phyloP scores from a whole-genome alignment of 2,797 vertebrate genomes.

The Anomalospiza imberbis region DNA sequence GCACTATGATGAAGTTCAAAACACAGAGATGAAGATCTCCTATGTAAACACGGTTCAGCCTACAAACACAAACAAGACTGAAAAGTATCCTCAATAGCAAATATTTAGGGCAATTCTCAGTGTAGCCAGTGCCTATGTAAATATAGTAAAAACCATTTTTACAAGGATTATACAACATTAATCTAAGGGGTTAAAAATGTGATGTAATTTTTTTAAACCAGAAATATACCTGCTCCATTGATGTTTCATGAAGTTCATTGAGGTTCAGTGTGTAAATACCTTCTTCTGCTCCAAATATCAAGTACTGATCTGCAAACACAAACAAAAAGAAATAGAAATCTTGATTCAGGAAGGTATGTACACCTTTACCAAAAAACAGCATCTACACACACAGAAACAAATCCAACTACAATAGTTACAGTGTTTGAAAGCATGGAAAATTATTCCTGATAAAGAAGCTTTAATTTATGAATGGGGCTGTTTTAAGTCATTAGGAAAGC shows the following conservation, averaged over 20 bases:
- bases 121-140: neutral
- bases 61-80: neutral
- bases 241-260: conserved; percentile 97
- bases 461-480: neutral
- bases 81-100: neutral
- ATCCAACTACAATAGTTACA: accelerated
- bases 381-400: neutral
- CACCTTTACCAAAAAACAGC: neutral
- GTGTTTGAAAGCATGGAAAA: neutral
- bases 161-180: neutral
- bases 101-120: neutral
- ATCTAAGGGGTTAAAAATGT: neutral
- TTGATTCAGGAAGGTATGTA: neutral
- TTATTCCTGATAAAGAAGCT: neutral
- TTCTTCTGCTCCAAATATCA: conserved; percentile 98
- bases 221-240: conserved; percentile 91
- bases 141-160: neutral
- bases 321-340: neutral
- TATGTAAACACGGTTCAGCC: neutral
- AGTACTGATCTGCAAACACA: conserved; percentile 90
- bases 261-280: conserved; percentile 98
- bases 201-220: neutral
- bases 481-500: neutral
- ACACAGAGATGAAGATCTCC: neutral
- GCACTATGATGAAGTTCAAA: neutral